A percentile compares a stretch with the other conserved stretches of the same genome.
Conservation (phyloP, 2,113 vertebrate species). For the Siniperca chuatsi region DNA sequence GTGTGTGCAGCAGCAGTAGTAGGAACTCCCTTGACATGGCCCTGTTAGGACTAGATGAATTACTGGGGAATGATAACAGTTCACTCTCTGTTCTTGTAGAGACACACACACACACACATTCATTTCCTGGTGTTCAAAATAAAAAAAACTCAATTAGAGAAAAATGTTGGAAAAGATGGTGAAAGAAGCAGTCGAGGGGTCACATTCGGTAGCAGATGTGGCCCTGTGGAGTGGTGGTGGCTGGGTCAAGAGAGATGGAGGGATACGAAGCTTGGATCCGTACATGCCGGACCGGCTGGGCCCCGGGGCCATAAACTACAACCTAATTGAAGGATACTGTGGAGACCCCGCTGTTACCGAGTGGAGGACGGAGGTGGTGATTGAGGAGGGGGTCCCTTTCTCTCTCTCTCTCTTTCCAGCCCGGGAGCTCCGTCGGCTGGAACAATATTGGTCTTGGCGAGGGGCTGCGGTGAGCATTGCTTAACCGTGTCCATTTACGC, state of each 20-base stretch:
- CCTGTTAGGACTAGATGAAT: constrained; percentile 25
- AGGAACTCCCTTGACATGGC: constrained; percentile 60
- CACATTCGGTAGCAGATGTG: constrained; percentile 60
- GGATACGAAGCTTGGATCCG: constrained; percentile 41
- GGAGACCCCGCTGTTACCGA: constrained; percentile 66
- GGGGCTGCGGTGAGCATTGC: constrained; percentile 53
- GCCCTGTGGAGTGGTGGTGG: constrained; percentile 49
- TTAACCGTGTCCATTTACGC: constrained; percentile 76
- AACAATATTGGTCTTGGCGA: constrained; percentile 83
- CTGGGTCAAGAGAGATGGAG: constrained; percentile 44
- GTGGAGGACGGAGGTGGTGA: constrained; percentile 61
- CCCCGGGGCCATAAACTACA: constrained; percentile 70
- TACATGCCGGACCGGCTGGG: constrained; percentile 8
- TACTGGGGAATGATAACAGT: constrained; percentile 53
- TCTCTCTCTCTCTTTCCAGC: constrained; percentile 62
- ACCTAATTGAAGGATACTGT: constrained; percentile 74
- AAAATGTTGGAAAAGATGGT: constrained; percentile 32
- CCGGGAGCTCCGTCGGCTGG: constrained; percentile 73
- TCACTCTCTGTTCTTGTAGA: constrained; percentile 40
- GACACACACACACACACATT: not conserved
- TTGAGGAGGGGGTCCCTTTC: constrained; percentile 71
- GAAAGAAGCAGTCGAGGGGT: constrained; percentile 34
- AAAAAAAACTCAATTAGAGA: constrained; percentile 16
- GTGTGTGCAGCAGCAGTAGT: constrained; percentile 41
- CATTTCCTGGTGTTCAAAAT: not conserved